Percentiles rank a stretch among this genome's conserved stretches.
Conservation (phyloP, 2,797 vertebrate species). For the Erpetoichthys calabaricus region DNA sequence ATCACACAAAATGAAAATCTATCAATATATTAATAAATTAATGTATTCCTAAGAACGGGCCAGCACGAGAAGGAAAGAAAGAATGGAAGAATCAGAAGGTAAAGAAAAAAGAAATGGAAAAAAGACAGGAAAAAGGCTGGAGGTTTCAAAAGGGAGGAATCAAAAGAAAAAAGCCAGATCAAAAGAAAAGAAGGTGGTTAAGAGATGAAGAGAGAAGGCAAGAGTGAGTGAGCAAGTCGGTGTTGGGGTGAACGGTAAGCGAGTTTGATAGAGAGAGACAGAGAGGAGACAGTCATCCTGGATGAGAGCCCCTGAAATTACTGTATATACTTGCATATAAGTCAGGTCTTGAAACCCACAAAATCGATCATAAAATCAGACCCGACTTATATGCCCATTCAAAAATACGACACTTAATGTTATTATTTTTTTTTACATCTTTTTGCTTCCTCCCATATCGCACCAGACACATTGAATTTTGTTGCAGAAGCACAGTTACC, state of each 20-base stretch:
- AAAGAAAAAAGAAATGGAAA: too few relatives aligned
- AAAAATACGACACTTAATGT: constrained; percentile 21
- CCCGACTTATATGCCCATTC: background rate
- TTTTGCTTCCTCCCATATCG: constrained; percentile 3
- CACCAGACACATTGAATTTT: too few relatives aligned
- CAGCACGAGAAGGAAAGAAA: background rate
- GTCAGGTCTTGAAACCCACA: too few relatives aligned
- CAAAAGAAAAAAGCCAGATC: background rate
- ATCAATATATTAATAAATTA: too few relatives aligned
- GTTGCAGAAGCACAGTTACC: too few relatives aligned
- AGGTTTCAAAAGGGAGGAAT: background rate
- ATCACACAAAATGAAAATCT: too few relatives aligned
- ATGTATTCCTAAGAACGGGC: too few relatives aligned
- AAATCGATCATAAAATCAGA: too few relatives aligned
- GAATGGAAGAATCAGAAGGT: too few relatives aligned
- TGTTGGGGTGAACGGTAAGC: too few relatives aligned
- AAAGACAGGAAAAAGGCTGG: too few relatives aligned
- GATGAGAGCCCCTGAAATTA: constrained; percentile 18
- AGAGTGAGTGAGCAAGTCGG: background rate
- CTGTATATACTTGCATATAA: background rate
- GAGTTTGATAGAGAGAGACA: background rate
- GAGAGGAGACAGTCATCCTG: constrained; percentile 19
- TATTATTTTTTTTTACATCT: constrained; percentile 20
- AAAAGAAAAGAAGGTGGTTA: constrained; percentile 1
- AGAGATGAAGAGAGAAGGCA: constrained; percentile 17